Base-by-base conservation (phyloP, 1,140 invertebrate genomes). In the Acyrthosiphon pisum region DNA sequence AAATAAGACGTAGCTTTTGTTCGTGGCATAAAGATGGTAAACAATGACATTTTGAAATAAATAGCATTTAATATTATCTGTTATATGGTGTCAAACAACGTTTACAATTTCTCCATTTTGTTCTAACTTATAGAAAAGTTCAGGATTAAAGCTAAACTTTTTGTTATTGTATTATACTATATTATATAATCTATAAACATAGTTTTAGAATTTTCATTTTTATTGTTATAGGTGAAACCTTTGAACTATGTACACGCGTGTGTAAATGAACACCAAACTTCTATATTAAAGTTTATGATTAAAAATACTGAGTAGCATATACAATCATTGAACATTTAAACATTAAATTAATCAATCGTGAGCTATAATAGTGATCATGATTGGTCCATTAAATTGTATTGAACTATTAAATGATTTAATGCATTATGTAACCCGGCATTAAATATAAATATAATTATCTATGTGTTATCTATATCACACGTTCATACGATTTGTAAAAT, bases 201-300 rank as follows among this genome's bases (percentile, higher is more conserved):
- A 76, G 60, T 76, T 76, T 76, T n/a, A 76, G 30, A 76, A n/a
- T 76, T 76, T 30, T 76, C 60, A 76, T 76, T 76, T 76, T 76
- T 76, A 76, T 76, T 76, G n/a, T 76, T 35, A 76, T 76, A 14
- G 60, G 26, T 68, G 18, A 35, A 76, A n/a, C 30, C 60, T n/a
- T 76, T 76, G 60, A 76, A 76, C 60, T n/a, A n/a, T n/a, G 18
- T 76, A 76, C 30, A n/a, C 60, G 11, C 30, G 30, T 35, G 30
- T 76, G 14, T 18, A 3, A 76, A 76, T 76, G 60, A 76, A 76
- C 11, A 14, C 18, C n/a, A 30, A 76, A 76, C 60, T 76, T 53
- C 4, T n/a, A 76, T 76, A 76, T 76, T 76, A n/a, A 76, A 76
- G 60, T 76, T 18, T 35, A n/a, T 76, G 60, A n/a, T 76, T 76